Evolutionary conservation across 2,113 vertebrate genomes (phyloP).

Genomic region (Mobula birostris): DNA sequence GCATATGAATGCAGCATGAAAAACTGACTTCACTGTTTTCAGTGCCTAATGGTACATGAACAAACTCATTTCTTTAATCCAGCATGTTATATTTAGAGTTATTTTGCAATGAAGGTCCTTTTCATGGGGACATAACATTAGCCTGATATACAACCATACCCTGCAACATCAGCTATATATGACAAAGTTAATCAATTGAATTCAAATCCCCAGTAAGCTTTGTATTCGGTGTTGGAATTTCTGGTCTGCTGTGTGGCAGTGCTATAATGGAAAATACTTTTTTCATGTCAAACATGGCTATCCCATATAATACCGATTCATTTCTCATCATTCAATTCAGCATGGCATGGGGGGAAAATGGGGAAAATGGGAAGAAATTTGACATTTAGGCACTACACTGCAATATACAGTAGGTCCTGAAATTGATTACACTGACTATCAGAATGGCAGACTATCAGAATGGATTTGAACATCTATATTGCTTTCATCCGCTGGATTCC

Average conservation of each 20-base stretch:
- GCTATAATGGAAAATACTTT: neutral
- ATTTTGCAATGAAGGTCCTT: neutral
- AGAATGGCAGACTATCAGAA: too few relatives aligned
- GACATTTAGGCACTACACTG: too few relatives aligned
- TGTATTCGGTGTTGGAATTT: neutral
- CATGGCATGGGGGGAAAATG: too few relatives aligned
- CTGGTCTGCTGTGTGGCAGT: neutral
- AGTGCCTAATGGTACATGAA: neutral
- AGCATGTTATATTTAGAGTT: neutral
- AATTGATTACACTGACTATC: too few relatives aligned
- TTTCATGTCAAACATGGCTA: neutral
- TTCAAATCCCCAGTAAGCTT: neutral
- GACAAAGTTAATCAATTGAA: neutral
- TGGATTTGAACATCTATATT: too few relatives aligned
- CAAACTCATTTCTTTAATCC: neutral
- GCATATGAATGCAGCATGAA: neutral
- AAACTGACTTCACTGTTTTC: neutral
- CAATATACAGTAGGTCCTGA: too few relatives aligned
- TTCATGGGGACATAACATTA: neutral
- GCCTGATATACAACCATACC: neutral
- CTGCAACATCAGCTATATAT: neutral
- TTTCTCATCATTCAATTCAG: too few relatives aligned
- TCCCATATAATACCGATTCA: too few relatives aligned
- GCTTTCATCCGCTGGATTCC: too few relatives aligned
- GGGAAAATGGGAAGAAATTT: too few relatives aligned